phyloP scores from a whole-genome alignment of 2,113 vertebrate species.

The Laticauda colubrina region DNA sequence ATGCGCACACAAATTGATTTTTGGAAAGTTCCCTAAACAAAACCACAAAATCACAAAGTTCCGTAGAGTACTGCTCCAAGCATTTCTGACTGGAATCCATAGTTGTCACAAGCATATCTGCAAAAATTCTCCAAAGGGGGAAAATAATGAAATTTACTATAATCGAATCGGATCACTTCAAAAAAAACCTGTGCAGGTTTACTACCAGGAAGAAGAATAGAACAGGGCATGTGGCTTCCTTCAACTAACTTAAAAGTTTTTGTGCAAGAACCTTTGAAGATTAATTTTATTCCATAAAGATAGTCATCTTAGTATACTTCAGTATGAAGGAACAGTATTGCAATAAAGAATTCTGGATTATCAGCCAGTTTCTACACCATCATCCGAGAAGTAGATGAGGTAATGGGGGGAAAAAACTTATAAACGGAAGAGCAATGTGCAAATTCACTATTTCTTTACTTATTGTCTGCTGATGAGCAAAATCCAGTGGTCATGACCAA shows the following conservation, averaged over 20 bases:
- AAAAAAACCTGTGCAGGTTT: slow-evolving; percentile 36
- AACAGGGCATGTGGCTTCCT: neutral
- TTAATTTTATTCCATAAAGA: slow-evolving; percentile 20
- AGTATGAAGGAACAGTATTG: neutral
- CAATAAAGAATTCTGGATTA: neutral
- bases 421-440: neutral
- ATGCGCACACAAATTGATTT: neutral
- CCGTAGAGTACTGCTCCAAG: neutral
- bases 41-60: slow-evolving; percentile 6
- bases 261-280: slow-evolving; percentile 30
- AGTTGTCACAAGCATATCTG: neutral
- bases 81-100: neutral
- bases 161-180: slow-evolving; percentile 20
- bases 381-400: neutral
- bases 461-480: neutral
- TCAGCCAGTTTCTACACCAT: neutral
- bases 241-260: slow-evolving; percentile 13
- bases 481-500: neutral
- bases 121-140: neutral
- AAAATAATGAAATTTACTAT: slow-evolving; percentile 23
- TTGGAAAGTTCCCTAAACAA: slow-evolving; percentile 1
- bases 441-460: neutral
- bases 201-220: slow-evolving; percentile 9
- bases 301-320: slow-evolving; percentile 17
- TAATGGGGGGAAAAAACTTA: neutral